Evolutionary conservation across 2,797 vertebrate genomes (phyloP).

Genomic region (Gymnothorax reevesii): DNA sequence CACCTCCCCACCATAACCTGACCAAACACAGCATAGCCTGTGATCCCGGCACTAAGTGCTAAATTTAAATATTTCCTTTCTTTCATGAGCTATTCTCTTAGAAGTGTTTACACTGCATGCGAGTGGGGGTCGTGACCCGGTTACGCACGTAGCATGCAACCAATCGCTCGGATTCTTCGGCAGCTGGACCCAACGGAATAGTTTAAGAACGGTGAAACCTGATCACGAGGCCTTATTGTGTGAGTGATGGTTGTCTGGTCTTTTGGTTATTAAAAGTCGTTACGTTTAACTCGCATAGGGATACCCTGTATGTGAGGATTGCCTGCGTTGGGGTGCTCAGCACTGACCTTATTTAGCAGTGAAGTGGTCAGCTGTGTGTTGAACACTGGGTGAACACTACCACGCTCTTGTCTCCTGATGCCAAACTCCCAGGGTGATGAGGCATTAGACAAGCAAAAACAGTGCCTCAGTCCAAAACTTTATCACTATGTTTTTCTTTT

Average conservation of each 20-base stretch:
- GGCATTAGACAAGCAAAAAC: background rate
- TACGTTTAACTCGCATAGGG: background rate
- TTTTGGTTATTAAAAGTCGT: background rate
- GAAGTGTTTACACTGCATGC: background rate
- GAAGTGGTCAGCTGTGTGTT: too few relatives aligned
- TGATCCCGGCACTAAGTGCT: background rate
- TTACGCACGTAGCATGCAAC: background rate
- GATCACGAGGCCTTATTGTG: background rate
- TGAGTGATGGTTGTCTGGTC: background rate
- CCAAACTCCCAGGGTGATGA: background rate
- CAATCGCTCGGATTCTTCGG: background rate
- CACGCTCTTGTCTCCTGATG: background rate
- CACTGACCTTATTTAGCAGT: too few relatives aligned
- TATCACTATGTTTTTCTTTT: background rate
- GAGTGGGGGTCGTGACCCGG: background rate
- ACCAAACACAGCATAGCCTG: background rate
- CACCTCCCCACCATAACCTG: too few relatives aligned
- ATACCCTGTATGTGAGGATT: background rate
- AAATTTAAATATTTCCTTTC: background rate
- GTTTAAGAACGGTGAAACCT: background rate
- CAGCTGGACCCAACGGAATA: background rate
- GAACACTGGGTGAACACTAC: too few relatives aligned
- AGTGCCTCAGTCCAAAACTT: background rate
- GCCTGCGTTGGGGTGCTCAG: too few relatives aligned
- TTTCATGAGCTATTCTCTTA: background rate